Evolutionary conservation across 2,888 invertebrate genomes (phyloP).

Genomic region (Gymnosoma rotundatum): DNA sequence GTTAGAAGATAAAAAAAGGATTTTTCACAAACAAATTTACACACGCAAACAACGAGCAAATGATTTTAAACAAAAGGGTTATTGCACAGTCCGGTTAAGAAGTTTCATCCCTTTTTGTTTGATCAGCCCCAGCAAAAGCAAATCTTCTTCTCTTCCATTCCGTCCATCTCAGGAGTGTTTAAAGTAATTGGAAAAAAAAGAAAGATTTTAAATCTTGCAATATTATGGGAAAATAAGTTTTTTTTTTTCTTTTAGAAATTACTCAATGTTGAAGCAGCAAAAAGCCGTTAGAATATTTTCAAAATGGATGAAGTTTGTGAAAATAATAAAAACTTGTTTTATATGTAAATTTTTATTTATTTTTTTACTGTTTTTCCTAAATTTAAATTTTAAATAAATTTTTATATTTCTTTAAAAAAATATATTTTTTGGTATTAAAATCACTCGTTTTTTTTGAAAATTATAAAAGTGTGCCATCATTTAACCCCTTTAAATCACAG

Average conservation of each 20-base stretch:
- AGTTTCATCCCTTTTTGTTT: slow-evolving; percentile 66
- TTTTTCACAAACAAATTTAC: slow-evolving; percentile 49
- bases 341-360: not conserved
- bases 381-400: not conserved
- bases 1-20: slow-evolving; percentile 52
- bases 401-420: not conserved
- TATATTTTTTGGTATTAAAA: not conserved
- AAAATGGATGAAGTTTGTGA: not conserved
- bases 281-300: slow-evolving; percentile 58
- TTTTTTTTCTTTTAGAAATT: not conserved
- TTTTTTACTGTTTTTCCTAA: not conserved
- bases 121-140: slow-evolving; percentile 10
- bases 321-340: slow-evolving; percentile 29
- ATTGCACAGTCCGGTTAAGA: slow-evolving; percentile 67
- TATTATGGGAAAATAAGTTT: slow-evolving; percentile 61
- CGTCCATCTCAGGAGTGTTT: slow-evolving; percentile 51
- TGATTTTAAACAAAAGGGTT: slow-evolving; percentile 57
- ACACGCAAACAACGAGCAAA: slow-evolving; percentile 6
- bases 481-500: slow-evolving; percentile 42
- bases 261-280: not conserved
- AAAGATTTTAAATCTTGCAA: not conserved
- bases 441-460: not conserved
- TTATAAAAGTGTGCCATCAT: slow-evolving; percentile 38
- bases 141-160: slow-evolving; percentile 14
- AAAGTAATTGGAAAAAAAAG: slow-evolving; percentile 47